A percentile compares a stretch with the other conserved stretches of the same genome.
These are phyloP conservation scores for Mormyrus iriodes DNA, from an alignment of 2,113 vertebrate genomes.

Conservation along the genomic window DNA sequence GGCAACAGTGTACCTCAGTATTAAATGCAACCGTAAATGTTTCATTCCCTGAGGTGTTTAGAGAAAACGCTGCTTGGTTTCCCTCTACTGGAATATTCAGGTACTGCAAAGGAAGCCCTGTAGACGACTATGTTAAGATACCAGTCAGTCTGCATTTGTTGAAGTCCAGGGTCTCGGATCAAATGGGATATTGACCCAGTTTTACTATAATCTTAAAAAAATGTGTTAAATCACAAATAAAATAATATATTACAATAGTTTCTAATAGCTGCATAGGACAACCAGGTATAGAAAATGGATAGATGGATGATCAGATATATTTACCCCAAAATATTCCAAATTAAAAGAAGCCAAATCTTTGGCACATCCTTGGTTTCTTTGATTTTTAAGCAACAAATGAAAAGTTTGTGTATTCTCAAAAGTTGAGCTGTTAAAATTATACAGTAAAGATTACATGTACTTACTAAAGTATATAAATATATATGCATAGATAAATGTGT, in stretches of 20 bases:
- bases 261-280: neutral
- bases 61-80: neutral
- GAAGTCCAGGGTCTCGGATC: neutral
- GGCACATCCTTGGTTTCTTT: neutral
- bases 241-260: neutral
- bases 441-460: neutral
- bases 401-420: neutral
- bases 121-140: neutral
- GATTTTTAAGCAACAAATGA: neutral
- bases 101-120: neutral
- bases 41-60: neutral
- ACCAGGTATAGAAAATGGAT: neutral
- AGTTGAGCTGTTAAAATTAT: neutral
- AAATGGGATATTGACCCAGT: too few relatives aligned
- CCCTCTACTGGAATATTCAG: neutral
- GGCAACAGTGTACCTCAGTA: neutral
- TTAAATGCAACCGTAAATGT: neutral
- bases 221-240: neutral
- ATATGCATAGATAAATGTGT: neutral
- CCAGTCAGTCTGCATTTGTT: neutral
- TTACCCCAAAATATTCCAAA: neutral
- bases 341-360: neutral
- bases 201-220: neutral
- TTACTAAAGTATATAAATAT: neutral
- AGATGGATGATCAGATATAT: neutral